Conservation (phyloP, 2,113 vertebrate species). For the Ceyx margarethae region DNA sequence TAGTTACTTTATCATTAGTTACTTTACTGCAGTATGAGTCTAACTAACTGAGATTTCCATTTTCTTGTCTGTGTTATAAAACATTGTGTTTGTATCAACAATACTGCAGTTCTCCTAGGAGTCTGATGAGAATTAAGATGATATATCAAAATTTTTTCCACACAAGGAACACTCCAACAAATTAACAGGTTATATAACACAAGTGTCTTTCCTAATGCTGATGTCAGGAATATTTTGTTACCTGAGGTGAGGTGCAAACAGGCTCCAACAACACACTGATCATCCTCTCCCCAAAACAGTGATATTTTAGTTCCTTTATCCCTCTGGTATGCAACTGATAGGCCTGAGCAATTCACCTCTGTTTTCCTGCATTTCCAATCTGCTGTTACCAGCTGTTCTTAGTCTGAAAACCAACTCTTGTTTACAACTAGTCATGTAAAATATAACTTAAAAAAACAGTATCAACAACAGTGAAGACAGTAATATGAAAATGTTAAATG, state of each 20-base stretch:
- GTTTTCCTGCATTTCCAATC: not conserved
- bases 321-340: not conserved
- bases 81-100: not conserved
- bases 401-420: not conserved
- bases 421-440: not conserved
- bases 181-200: not conserved
- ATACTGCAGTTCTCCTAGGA: not conserved
- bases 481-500: not conserved
- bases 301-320: not conserved
- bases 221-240: not conserved
- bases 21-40: not conserved
- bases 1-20: not conserved
- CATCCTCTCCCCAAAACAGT: not conserved
- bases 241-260: not conserved
- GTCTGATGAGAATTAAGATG: not conserved
- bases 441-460: not conserved
- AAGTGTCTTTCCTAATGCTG: not conserved
- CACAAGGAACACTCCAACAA: not conserved
- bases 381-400: not conserved
- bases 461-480: not conserved
- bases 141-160: not conserved
- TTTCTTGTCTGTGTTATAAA: not conserved
- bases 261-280: not conserved
- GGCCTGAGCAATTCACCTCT: slow-evolving; percentile 17
- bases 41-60: not conserved